Base-by-base conservation (phyloP, 2,888 invertebrate genomes). In the Caenorhabditis zanzibari region DNA sequence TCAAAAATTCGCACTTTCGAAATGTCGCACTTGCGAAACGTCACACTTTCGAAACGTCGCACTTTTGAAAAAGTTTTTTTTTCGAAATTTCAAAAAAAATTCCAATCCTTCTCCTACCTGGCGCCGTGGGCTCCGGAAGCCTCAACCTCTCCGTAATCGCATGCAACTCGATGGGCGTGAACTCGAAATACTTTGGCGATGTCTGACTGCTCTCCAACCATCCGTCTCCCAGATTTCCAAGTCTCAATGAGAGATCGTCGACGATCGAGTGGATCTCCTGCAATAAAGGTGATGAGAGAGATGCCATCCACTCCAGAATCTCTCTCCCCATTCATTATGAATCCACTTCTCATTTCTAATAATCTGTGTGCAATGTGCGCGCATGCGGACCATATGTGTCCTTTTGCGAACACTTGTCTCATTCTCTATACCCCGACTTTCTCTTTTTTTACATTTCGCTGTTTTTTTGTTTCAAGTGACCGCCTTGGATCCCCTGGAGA, bases 131-230 rank as follows among this genome's bases (percentile, higher is more conserved):
- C 92, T 96, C 96, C 0, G 96, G 96, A 90, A 96, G 95, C 93
- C 95, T 96, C 66, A 97, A 94, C 86, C 97, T 94, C 93, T 96
- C 95, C 92, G 96, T 96, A 77, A 98, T 95, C n/a, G 97, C 96
- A 93, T 96, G 95, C 32, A 97, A 93, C 95, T 97, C 94, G 66
- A 97, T 93, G 9, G 96, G 95, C 81, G 95, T 95, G 86, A 97
- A 95, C 82, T 94, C 94, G 91, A 95, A 93, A 63, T 91, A 89
- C 47, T 87, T 87, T 22, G 90, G 90, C 7, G 82, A 71, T 7
- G 71, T 72, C 58, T 84, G 81, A 66, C 86, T 86, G 54, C 81
- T 84, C 35, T 82, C 74, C 26, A 89, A 83, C 89, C 89, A 89
- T 24, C 76, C 84, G 38, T 89, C 89, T 58, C 89, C 89, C 59